Evolutionary conservation across 2,113 vertebrate genomes (phyloP).

Genomic region (Brachirus orientalis): DNA sequence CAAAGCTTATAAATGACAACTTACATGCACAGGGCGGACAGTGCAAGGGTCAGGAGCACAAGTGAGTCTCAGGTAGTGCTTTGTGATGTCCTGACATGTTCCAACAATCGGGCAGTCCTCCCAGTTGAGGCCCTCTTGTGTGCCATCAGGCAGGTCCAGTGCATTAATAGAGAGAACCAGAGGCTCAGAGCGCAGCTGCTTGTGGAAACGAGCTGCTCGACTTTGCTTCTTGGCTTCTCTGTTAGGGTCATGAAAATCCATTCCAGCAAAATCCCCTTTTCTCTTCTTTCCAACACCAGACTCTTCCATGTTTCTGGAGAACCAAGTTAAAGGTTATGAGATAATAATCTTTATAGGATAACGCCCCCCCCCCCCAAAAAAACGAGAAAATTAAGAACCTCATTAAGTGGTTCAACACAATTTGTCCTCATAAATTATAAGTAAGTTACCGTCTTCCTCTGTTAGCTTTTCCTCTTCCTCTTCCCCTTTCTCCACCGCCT

Average conservation of each 20-base stretch:
- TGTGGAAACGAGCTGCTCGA: slow-evolving; percentile 90
- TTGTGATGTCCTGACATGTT: slow-evolving; percentile 90
- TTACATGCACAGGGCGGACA: slow-evolving; percentile 87
- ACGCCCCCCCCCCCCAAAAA: neutral
- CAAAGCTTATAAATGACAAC: slow-evolving; percentile 31
- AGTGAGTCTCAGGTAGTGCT: slow-evolving; percentile 90
- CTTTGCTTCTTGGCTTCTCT: slow-evolving; percentile 91
- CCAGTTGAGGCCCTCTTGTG: slow-evolving; percentile 89
- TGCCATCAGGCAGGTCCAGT: slow-evolving; percentile 78
- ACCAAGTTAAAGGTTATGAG: neutral
- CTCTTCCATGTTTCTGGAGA: slow-evolving; percentile 78
- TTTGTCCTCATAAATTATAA: neutral
- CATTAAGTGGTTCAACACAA: neutral
- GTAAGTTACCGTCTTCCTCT: slow-evolving; percentile 76
- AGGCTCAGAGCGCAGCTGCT: slow-evolving; percentile 89
- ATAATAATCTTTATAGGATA: neutral
- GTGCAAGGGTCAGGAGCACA: slow-evolving; percentile 91
- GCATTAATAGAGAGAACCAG: slow-evolving; percentile 87
- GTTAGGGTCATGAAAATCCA: slow-evolving; percentile 90
- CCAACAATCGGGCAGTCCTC: slow-evolving; percentile 92
- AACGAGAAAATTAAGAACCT: neutral
- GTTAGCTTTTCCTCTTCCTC: slow-evolving; percentile 81
- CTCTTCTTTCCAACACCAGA: slow-evolving; percentile 79
- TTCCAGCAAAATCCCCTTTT: slow-evolving; percentile 82
- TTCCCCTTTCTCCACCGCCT: slow-evolving; percentile 75